Evolutionary conservation across 2,888 invertebrate species (phyloP).

Genomic region (Achlya flavicornis): DNA sequence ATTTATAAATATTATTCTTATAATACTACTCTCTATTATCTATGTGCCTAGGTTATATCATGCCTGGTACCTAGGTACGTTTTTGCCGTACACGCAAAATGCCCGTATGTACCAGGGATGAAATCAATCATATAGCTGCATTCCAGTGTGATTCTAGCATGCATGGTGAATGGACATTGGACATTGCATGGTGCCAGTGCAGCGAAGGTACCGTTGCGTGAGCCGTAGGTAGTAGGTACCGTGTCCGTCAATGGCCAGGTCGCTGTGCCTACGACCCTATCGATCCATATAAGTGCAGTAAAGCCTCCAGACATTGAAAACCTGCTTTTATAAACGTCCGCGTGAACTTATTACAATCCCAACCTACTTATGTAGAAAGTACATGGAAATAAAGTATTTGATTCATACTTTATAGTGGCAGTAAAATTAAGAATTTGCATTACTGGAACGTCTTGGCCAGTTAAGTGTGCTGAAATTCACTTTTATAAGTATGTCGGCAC

Average conservation of each 20-base stretch:
- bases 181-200: slow-evolving; percentile 47
- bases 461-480: neutral
- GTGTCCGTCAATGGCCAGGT: slow-evolving; percentile 63
- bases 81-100: no score
- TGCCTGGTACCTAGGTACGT: no score
- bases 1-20: no score
- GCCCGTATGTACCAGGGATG: slow-evolving; percentile 17
- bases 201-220: slow-evolving; percentile 68
- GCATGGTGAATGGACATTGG: slow-evolving; percentile 59
- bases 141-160: slow-evolving; percentile 39
- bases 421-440: neutral
- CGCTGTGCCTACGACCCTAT: slow-evolving; percentile 72
- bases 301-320: slow-evolving; percentile 36
- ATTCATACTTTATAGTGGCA: neutral
- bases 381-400: slow-evolving; percentile 4
- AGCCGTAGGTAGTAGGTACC: slow-evolving; percentile 34
- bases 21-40: neutral
- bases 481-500: neutral
- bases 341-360: slow-evolving; percentile 12
- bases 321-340: slow-evolving; percentile 18
- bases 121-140: slow-evolving; percentile 30
- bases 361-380: slow-evolving; percentile 9
- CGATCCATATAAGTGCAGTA: slow-evolving; percentile 67
- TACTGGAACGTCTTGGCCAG: neutral
- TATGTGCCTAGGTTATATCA: no score